Evolutionary conservation across 92 coral and sea anemone species (phyloP).

Genomic region (Paragorgia papillata): DNA sequence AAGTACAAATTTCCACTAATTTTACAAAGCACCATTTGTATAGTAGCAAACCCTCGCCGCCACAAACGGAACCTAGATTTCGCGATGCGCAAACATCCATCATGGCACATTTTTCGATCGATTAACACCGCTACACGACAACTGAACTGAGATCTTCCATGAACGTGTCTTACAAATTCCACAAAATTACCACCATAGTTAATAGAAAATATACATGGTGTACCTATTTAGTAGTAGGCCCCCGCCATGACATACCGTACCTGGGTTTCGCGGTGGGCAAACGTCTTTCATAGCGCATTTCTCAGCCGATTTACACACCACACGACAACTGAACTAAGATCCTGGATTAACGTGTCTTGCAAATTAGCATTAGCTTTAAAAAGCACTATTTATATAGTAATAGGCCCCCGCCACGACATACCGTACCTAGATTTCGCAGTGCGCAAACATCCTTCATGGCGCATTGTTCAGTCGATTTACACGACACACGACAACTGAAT

Average conservation of each 20-base stretch:
- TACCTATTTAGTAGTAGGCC: background rate
- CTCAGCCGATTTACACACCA: conserved; percentile 56
- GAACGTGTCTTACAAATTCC: no score
- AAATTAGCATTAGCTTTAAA: no score
- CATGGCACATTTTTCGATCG: conserved; percentile 69
- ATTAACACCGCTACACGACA: conserved; percentile 62
- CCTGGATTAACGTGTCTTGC: no score
- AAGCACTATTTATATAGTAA: no score
- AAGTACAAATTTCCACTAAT: no score
- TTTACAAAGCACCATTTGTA: no score
- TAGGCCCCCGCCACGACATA: background rate
- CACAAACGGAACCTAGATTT: conserved; percentile 26
- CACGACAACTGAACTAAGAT: conserved; percentile 64
- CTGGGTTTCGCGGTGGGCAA: conserved; percentile 60
- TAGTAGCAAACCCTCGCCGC: no score
- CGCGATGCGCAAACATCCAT: conserved; percentile 72
- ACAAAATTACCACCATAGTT: no score
- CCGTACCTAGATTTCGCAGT: conserved; percentile 44
- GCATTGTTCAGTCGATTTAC: conserved; percentile 66
- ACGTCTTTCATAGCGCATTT: conserved; percentile 78
- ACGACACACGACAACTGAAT: conserved; percentile 64
- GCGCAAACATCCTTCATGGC: conserved; percentile 78
- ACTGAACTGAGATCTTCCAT: conserved; percentile 63
- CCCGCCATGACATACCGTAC: conserved; percentile 13
- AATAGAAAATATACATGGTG: no score